Evolutionary conservation across 2,888 invertebrate genomes (phyloP), one percentile per base, ranked within the genome.

Genomic region (Dinocampus coccinellae): DNA sequence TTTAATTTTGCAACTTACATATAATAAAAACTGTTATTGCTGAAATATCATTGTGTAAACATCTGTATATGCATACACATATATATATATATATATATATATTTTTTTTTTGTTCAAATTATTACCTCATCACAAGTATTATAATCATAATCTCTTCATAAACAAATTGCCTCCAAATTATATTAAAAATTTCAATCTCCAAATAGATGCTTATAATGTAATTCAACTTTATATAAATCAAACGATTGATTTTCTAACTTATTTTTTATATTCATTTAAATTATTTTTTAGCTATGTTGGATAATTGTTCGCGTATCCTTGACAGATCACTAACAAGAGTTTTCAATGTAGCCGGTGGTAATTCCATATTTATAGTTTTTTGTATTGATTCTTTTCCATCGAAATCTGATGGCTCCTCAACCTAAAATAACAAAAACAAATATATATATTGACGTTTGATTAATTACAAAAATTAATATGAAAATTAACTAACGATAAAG

Each of bases 21-120:
- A 83, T 82, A 84, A 82, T 84, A 83, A 84, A 47, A 83, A 84
- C 83, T 84, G 84, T 84, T 84, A 84, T 83, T 83, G 83, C 84
- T 84, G 82, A 84, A 82, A 78, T 66, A 75, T 72, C 70, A 33
- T 72, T 72, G 70, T 69, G 71, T 77, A 67, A 62, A 66, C 63
- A 63, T 74, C 52, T 73, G 39, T 73, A 55, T 42, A 68, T 29
- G 3, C 7, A 3, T 29, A 3, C 3, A 4, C 29, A 29, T 65
- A 53, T 36, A 60, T 52, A 60, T 47, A n/a, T 72, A 42, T 69
- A 33, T 73, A 29, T 67, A 20, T 58, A 62, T 70, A 55, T n/a
- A 66, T 67, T 60, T 60, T 71, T 2, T 61, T 57, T 67, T 53
- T 36, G 24, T 20, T 36, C 36, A 16, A 10, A 36, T 13, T 34